Percentiles rank a stretch among this genome's conserved stretches.
Evolutionary conservation across 2,113 vertebrate species (phyloP).

Genomic region (Silurus glanis): DNA sequence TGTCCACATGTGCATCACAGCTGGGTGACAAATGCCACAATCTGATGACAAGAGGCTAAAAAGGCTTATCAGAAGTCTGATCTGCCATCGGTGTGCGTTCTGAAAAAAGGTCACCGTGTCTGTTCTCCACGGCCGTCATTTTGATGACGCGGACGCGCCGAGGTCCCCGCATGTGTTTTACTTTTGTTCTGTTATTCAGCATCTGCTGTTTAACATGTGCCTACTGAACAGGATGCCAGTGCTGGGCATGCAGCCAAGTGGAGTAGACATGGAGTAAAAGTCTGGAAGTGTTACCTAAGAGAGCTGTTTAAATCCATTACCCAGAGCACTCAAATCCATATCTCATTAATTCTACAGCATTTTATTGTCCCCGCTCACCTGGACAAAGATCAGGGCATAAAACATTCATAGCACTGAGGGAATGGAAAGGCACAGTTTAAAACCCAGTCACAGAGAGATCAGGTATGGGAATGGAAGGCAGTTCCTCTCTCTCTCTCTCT

Average conservation of each 20-base stretch:
- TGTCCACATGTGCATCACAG: constrained; percentile 7
- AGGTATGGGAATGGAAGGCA: not conserved
- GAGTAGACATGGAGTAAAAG: constrained; percentile 31
- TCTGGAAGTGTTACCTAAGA: constrained; percentile 37
- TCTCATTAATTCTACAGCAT: constrained; percentile 44
- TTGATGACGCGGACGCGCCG: constrained; percentile 21
- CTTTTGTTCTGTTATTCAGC: constrained; percentile 48
- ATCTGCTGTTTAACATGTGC: constrained; percentile 44
- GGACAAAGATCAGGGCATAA: constrained; percentile 22
- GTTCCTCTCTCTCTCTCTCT: no score
- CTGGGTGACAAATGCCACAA: constrained; percentile 45
- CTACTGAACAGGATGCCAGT: constrained; percentile 20
- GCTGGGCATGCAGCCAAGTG: constrained; percentile 22
- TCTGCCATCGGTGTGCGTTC: constrained; percentile 19
- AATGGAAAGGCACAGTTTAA: not conserved
- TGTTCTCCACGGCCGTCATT: constrained; percentile 19
- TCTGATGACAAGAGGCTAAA: constrained; percentile 38
- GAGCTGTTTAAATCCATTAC: constrained; percentile 47
- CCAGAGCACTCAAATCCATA: constrained; percentile 38
- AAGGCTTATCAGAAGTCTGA: constrained; percentile 38
- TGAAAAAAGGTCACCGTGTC: constrained; percentile 51
- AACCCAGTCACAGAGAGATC: not conserved
- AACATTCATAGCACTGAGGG: not conserved
- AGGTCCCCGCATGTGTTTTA: constrained; percentile 38
- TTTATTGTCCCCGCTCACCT: constrained; percentile 36